Evolutionary conservation across 2,113 vertebrate genomes (phyloP).

Genomic region (Sorex araneus): DNA sequence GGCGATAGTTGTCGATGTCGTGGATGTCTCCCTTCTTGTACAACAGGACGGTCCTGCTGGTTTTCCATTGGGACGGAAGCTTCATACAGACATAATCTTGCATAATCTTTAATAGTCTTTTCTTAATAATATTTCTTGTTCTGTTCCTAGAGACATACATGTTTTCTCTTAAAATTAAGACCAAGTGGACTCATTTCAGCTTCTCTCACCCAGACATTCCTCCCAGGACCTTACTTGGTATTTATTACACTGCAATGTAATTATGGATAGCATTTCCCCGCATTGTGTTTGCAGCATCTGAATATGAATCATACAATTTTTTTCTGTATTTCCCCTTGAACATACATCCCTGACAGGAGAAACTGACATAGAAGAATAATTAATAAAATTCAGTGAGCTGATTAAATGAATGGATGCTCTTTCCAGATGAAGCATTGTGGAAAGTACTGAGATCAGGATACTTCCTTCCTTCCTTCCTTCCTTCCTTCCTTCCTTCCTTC

Average conservation of each 20-base stretch:
- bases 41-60: too few relatives aligned
- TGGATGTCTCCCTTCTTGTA: too few relatives aligned
- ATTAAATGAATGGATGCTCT: constrained; percentile 31
- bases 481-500: too few relatives aligned
- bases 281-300: constrained; percentile 28
- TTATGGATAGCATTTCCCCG: constrained; percentile 31
- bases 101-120: too few relatives aligned
- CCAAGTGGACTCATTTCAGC: neutral
- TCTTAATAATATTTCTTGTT: neutral
- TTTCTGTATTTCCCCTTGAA: neutral
- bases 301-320: constrained; percentile 39
- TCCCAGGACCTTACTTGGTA: neutral
- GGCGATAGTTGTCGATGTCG: too few relatives aligned
- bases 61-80: too few relatives aligned
- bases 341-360: neutral
- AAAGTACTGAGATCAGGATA: neutral
- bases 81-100: too few relatives aligned
- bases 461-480: too few relatives aligned
- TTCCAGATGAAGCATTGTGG: neutral
- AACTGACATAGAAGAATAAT: neutral
- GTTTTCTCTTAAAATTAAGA: neutral
- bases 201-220: neutral
- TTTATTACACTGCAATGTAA: neutral
- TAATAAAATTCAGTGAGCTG: neutral
- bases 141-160: constrained; percentile 10